Percentiles rank a stretch among this genome's conserved stretches.
Conservation (phyloP, 2,888 invertebrate species). For the Clunio marinus region DNA sequence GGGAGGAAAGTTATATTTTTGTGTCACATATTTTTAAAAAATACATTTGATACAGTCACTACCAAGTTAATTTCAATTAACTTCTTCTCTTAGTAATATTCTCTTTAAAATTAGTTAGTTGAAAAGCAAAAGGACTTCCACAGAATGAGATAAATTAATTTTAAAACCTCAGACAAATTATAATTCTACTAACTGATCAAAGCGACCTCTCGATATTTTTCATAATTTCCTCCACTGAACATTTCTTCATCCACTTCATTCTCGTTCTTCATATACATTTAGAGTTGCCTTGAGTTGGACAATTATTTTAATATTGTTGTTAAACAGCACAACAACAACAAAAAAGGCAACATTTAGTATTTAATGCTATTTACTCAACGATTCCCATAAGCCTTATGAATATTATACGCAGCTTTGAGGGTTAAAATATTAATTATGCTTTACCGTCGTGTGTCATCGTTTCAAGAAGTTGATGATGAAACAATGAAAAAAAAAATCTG, state of each 20-base stretch:
- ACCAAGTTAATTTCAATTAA: no score
- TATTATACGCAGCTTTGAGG: neutral
- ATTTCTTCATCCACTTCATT: neutral
- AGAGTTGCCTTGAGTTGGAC: conserved; percentile 25
- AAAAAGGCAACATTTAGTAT: neutral
- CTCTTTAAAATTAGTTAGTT: no score
- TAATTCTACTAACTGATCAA: no score
- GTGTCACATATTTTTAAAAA: no score
- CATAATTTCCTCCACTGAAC: neutral
- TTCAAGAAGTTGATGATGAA: neutral
- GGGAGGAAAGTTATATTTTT: no score
- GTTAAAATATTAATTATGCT: conserved; percentile 7
- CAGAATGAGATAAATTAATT: no score
- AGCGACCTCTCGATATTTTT: neutral
- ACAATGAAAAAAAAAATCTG: neutral
- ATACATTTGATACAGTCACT: no score
- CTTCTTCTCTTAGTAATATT: no score
- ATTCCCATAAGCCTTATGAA: neutral
- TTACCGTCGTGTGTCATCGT: conserved; percentile 11
- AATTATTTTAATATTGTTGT: conserved; percentile 28
- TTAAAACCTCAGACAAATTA: no score
- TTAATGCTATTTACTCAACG: neutral
- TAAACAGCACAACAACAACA: conserved; percentile 13
- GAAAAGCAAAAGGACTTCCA: no score
- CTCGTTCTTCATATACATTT: neutral